Conservation (phyloP, 2,113 vertebrate species). For the Centropristis striata region DNA sequence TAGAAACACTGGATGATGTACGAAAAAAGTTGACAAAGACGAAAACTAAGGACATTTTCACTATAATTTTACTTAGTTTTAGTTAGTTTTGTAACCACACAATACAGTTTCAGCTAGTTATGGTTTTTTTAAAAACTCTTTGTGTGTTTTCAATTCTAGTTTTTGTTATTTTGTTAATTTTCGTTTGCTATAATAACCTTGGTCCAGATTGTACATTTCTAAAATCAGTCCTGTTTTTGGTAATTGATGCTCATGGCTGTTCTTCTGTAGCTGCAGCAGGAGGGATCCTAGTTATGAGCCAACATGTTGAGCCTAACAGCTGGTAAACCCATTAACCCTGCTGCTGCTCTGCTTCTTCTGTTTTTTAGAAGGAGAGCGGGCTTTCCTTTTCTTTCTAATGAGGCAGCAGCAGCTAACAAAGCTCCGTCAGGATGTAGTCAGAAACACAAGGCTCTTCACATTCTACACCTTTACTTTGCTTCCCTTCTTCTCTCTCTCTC, state of each 20-base stretch:
- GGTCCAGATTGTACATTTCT: background rate
- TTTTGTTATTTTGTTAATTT: too few species aligned
- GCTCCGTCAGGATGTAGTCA: conserved; percentile 9
- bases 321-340: conserved; percentile 49
- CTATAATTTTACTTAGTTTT: too few species aligned
- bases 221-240: background rate
- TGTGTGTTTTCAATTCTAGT: too few species aligned
- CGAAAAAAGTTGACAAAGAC: too few species aligned
- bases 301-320: conserved; percentile 47
- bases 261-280: conserved; percentile 16
- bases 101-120: too few species aligned
- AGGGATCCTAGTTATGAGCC: conserved; percentile 35
- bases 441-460: conserved; percentile 1
- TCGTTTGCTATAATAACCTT: too few species aligned
- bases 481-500: background rate
- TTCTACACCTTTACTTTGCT: background rate
- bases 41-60: too few species aligned
- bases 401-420: conserved; percentile 10
- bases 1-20: too few species aligned
- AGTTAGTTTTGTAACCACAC: too few species aligned
- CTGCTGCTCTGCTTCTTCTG: background rate
- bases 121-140: too few species aligned
- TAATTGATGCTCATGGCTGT: background rate
- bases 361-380: background rate
- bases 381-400: conserved; percentile 5